phyloP scores from a whole-genome alignment of 2,113 vertebrate genomes.

The Plestiodon gilberti region DNA sequence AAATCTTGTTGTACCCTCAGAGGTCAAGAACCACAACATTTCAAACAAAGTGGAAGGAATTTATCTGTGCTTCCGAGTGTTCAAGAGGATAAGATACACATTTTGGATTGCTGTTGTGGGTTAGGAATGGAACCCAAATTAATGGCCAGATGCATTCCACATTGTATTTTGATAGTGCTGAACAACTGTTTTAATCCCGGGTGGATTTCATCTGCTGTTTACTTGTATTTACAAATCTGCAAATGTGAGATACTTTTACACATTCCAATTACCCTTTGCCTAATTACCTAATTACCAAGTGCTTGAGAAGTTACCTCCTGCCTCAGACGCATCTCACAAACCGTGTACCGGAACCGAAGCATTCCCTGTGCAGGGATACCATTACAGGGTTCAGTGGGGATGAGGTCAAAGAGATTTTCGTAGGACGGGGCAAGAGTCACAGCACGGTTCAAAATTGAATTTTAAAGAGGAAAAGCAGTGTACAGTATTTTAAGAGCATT shows the following conservation, averaged over 20 bases:
- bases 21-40: constrained; percentile 58
- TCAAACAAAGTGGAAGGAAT: constrained; percentile 60
- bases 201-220: constrained; percentile 16
- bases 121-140: background rate
- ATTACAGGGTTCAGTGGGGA: background rate
- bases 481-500: background rate
- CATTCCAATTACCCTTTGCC: constrained; percentile 27
- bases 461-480: background rate
- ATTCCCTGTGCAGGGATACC: background rate
- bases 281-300: constrained; percentile 35
- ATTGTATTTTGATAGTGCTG: background rate
- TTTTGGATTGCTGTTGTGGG: constrained; percentile 33
- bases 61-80: constrained; percentile 54
- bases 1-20: constrained; percentile 53
- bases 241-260: constrained; percentile 28
- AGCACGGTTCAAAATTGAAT: background rate
- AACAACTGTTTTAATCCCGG: constrained; percentile 24
- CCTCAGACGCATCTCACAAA: background rate
- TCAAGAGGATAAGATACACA: constrained; percentile 25
- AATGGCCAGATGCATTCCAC: background rate
- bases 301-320: constrained; percentile 14
- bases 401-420: background rate
- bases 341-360: constrained; percentile 1
- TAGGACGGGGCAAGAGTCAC: background rate
- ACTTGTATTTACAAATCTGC: constrained; percentile 27